A percentile compares a stretch with the other conserved stretches of the same genome.
These are phyloP conservation scores for Ptychadena robeensis DNA, from an alignment of 2,797 vertebrate species.

Conservation along the genomic window DNA sequence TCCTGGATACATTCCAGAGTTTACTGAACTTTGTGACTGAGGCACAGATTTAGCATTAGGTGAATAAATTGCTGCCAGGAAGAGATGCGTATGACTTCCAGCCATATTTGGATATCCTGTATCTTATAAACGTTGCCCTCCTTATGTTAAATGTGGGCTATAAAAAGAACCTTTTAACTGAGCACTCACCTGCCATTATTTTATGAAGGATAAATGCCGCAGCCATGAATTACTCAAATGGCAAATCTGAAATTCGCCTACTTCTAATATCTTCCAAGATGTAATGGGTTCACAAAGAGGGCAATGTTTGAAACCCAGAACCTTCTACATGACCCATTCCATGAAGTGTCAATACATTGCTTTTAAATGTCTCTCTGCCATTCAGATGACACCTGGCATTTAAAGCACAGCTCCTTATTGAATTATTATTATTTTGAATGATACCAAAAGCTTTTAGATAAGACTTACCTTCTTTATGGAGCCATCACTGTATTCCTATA, in stretches of 20 bases:
- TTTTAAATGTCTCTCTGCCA: not conserved
- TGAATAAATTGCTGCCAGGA: not conserved
- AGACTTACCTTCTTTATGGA: too few species aligned
- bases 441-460: too few species aligned
- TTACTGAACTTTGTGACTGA: not conserved
- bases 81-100: not conserved
- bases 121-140: not conserved
- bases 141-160: not conserved
- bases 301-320: not conserved
- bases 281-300: not conserved
- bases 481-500: too few species aligned
- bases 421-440: not conserved
- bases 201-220: not conserved
- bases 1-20: not conserved
- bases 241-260: not conserved
- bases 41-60: not conserved
- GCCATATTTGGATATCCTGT: slow-evolving; percentile 4
- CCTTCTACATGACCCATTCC: not conserved
- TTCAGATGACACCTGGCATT: not conserved
- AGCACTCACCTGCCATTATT: not conserved
- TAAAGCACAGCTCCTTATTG: not conserved
- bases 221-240: not conserved
- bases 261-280: not conserved
- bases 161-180: not conserved
- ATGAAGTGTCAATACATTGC: not conserved